phyloP scores from a whole-genome alignment of 2,888 invertebrate genomes.

The Lathronympha strigana region DNA sequence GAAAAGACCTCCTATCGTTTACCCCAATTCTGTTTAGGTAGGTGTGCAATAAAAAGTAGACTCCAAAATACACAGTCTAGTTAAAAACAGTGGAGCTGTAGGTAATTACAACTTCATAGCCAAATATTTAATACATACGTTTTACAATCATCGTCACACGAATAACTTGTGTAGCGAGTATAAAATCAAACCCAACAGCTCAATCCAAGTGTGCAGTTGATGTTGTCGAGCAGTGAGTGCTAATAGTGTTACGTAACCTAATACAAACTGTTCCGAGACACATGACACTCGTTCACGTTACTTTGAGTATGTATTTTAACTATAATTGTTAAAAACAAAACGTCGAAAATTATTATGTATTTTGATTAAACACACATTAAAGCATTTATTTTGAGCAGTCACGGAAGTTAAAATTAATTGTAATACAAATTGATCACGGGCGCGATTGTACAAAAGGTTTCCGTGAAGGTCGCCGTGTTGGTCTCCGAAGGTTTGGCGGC shows the following conservation, averaged over 20 bases:
- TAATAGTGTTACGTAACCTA: conserved; percentile 17
- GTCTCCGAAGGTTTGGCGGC: conserved; percentile 17
- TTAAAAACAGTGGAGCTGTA: not conserved
- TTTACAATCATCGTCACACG: conserved; percentile 11
- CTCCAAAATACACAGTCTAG: not conserved
- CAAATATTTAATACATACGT: not conserved
- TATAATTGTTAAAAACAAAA: not conserved
- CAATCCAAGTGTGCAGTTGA: conserved; percentile 14
- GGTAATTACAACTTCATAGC: not conserved
- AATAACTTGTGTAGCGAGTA: conserved; percentile 13
- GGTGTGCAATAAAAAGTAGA: not conserved
- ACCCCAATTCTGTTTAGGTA: too few relatives aligned
- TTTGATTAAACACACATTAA: not conserved
- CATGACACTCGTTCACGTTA: conserved; percentile 1
- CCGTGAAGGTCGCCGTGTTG: conserved; percentile 14
- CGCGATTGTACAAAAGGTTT: conserved; percentile 21
- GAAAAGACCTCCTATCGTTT: too few relatives aligned
- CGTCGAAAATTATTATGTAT: not conserved
- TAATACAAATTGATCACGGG: conserved; percentile 18
- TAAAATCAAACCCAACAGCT: conserved; percentile 23
- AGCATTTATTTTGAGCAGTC: not conserved
- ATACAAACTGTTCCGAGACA: conserved; percentile 14
- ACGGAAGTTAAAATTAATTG: conserved; percentile 21
- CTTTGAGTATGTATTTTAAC: not conserved
- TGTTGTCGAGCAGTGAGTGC: conserved; percentile 17